Evolutionary conservation across 2,113 vertebrate species (phyloP).

Genomic region (Camelus dromedarius): DNA sequence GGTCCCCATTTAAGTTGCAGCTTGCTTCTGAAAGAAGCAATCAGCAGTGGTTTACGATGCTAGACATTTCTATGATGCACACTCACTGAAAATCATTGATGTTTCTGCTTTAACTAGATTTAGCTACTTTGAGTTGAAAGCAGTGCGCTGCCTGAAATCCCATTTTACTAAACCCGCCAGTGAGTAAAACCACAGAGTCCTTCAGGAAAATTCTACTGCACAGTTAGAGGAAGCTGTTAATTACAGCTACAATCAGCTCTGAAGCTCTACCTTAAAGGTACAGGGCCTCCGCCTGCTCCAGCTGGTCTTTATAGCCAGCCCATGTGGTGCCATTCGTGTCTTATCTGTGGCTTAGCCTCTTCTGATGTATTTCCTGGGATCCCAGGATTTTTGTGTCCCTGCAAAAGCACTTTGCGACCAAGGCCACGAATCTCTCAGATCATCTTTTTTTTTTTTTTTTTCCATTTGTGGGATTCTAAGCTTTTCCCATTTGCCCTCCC

Average conservation of each 20-base stretch:
- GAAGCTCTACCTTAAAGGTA: slow-evolving; percentile 71
- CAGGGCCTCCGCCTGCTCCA: slow-evolving; percentile 68
- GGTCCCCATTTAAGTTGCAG: slow-evolving; percentile 79
- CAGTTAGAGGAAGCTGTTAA: slow-evolving; percentile 77
- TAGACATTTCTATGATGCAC: slow-evolving; percentile 83
- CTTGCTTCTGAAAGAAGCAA: slow-evolving; percentile 86
- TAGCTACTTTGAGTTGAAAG: slow-evolving; percentile 85
- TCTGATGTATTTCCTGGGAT: slow-evolving; percentile 79
- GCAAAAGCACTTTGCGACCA: slow-evolving; percentile 71
- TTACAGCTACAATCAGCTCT: slow-evolving; percentile 82
- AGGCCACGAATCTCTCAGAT: slow-evolving; percentile 75
- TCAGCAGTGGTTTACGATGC: slow-evolving; percentile 86
- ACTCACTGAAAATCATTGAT: slow-evolving; percentile 85
- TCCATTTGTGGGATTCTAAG: slow-evolving; percentile 59
- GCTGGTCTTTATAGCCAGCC: slow-evolving; percentile 68
- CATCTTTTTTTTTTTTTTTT: slow-evolving; percentile 37
- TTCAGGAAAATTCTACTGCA: slow-evolving; percentile 80
- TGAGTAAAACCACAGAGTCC: slow-evolving; percentile 84
- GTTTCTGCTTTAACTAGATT: slow-evolving; percentile 87
- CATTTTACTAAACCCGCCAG: slow-evolving; percentile 83
- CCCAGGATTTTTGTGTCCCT: slow-evolving; percentile 73
- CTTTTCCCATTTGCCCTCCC: not conserved
- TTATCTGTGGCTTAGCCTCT: slow-evolving; percentile 59
- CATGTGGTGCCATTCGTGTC: slow-evolving; percentile 74
- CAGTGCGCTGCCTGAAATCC: slow-evolving; percentile 83